Percentiles rank a stretch among this genome's conserved stretches.
phyloP scores from a whole-genome alignment of 2,888 invertebrate genomes.

The Leptinotarsa juncta region DNA sequence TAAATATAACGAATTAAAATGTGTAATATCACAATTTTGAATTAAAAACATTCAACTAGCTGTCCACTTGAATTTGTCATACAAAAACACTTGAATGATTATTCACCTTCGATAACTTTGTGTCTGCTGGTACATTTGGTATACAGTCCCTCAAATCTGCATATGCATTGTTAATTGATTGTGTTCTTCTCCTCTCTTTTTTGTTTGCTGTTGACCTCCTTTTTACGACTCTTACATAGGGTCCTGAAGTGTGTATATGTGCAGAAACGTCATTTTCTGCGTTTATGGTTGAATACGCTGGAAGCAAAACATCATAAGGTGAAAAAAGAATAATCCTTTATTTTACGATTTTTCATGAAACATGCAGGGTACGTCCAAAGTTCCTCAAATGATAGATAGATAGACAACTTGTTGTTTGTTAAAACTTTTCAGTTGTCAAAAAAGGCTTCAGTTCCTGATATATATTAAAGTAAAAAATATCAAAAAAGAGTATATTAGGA shows the following conservation, averaged over 20 bases:
- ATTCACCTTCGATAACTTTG: conserved; percentile 91
- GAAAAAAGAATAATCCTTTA: no score
- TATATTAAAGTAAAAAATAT: no score
- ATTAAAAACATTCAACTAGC: background rate
- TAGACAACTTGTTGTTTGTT: no score
- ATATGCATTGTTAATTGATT: conserved; percentile 95
- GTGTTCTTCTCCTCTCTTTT: conserved; percentile 91
- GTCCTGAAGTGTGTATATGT: conserved; percentile 51
- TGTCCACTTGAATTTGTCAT: conserved; percentile 2
- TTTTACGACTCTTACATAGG: conserved; percentile 75
- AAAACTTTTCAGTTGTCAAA: no score
- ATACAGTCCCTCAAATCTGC: conserved; percentile 92
- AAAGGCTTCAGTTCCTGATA: no score
- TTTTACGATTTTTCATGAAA: no score
- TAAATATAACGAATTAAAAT: conserved; percentile 5
- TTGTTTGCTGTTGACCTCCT: conserved; percentile 91
- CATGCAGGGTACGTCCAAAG: no score
- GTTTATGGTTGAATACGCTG: conserved; percentile 40
- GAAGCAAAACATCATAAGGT: conserved; percentile 22
- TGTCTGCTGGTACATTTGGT: conserved; percentile 95
- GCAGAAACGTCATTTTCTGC: conserved; percentile 41
- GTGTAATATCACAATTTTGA: background rate
- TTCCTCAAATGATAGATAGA: no score
- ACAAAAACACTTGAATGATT: background rate
- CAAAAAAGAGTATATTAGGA: no score